Evolutionary conservation across 2,888 invertebrate genomes (phyloP).

Genomic region (Theretra japonica): DNA sequence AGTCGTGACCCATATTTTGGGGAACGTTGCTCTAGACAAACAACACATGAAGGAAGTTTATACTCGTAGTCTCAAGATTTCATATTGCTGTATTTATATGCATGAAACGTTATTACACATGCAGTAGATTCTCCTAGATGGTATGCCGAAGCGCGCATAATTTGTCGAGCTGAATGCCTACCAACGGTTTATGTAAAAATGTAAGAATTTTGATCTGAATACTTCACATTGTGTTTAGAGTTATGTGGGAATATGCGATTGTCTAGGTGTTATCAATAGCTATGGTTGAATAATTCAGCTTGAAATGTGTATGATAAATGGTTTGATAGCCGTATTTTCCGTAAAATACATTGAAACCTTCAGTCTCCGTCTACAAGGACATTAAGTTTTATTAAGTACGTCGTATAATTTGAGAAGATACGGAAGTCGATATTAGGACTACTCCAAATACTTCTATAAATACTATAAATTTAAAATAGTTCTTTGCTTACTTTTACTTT

Average conservation of each 20-base stretch:
- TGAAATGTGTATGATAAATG: background rate
- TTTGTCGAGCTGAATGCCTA: background rate
- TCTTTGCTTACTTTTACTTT: too few species aligned
- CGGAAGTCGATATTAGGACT: too few species aligned
- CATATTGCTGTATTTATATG: constrained; percentile 5
- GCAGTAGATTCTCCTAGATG: background rate
- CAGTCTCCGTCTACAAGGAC: too few species aligned
- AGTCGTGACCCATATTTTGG: too few species aligned
- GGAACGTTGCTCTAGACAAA: background rate
- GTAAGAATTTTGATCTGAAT: background rate
- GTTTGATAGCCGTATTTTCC: too few species aligned
- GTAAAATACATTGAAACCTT: too few species aligned
- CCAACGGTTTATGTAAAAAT: constrained; percentile 7
- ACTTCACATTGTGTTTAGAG: background rate
- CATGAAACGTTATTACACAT: constrained; percentile 5
- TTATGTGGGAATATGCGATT: background rate
- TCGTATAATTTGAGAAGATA: too few species aligned
- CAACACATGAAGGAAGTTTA: background rate
- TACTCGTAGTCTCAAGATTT: constrained; percentile 3
- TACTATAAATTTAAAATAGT: too few species aligned
- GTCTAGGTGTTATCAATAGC: background rate
- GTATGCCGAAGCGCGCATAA: background rate
- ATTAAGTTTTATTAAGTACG: too few species aligned
- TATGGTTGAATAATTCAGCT: background rate
- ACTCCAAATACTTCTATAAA: too few species aligned